Evolutionary conservation across 2,888 invertebrate genomes (phyloP).

Genomic region (Gordius sp.): DNA sequence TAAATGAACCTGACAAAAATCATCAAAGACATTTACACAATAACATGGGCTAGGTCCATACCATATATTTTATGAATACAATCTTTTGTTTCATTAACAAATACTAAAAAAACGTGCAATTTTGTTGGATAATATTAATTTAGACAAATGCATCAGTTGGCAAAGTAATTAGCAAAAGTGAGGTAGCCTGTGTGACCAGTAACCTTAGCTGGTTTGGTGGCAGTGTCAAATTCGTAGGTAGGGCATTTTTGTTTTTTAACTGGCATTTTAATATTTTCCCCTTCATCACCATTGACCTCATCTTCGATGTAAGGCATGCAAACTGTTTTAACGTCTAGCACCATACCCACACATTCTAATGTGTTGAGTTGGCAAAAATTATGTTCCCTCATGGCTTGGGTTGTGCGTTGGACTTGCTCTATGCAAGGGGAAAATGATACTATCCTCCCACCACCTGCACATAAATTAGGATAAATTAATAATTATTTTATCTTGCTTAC

Average conservation of each 20-base stretch:
- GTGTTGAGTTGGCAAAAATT: constrained; percentile 62
- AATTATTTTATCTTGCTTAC: too few relatives aligned
- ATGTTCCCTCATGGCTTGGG: constrained; percentile 39
- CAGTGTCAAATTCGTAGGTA: constrained; percentile 29
- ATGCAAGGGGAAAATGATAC: constrained; percentile 97
- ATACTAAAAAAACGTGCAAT: neutral
- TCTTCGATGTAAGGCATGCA: neutral
- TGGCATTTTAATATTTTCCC: too few relatives aligned
- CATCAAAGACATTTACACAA: too few relatives aligned
- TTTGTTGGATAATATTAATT: neutral
- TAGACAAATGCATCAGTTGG: constrained; percentile 18
- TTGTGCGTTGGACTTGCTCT: constrained; percentile 81
- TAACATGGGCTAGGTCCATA: too few relatives aligned
- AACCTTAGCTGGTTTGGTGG: neutral
- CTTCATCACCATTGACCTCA: neutral
- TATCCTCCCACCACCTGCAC: constrained; percentile 74
- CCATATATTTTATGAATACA: too few relatives aligned
- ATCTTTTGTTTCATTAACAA: neutral
- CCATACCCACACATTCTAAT: constrained; percentile 56
- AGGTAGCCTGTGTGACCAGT: constrained; percentile 62
- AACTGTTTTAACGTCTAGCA: constrained; percentile 32
- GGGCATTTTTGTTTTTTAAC: too few relatives aligned
- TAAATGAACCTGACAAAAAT: too few relatives aligned
- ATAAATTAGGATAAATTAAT: too few relatives aligned
- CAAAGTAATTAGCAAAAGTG: constrained; percentile 61